These are phyloP conservation scores for Drosophila flavopinicola DNA, from an alignment of 2,888 invertebrate species.

Conservation along the genomic window DNA sequence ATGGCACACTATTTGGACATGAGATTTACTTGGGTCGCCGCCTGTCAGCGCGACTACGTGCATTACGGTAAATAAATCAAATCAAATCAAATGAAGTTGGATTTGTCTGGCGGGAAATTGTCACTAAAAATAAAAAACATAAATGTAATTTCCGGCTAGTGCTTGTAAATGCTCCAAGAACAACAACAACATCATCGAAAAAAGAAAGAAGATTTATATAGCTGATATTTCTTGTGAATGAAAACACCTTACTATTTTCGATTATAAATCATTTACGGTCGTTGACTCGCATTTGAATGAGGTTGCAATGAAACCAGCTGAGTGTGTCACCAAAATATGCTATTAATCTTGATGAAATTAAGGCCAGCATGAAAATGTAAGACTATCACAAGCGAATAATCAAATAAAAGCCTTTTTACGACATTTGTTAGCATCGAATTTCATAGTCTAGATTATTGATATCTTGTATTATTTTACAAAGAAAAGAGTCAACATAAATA, in stretches of 20 bases:
- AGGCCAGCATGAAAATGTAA: too few relatives aligned
- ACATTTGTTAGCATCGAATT: too few relatives aligned
- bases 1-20: conserved; percentile 55
- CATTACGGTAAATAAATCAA: conserved; percentile 64
- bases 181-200: neutral
- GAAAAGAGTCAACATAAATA: too few relatives aligned
- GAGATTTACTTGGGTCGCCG: conserved; percentile 34
- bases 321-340: neutral
- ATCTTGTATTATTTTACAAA: too few relatives aligned
- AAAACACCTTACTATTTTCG: conserved; percentile 10
- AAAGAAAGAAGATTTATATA: conserved; percentile 9
- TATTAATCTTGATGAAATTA: too few relatives aligned
- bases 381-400: too few relatives aligned
- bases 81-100: conserved; percentile 57
- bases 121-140: conserved; percentile 60
- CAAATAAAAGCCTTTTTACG: too few relatives aligned
- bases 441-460: too few relatives aligned
- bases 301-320: neutral
- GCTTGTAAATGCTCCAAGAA: conserved; percentile 21
- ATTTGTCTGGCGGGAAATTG: conserved; percentile 51
- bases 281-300: conserved; percentile 14
- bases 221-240: neutral
- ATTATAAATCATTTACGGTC: conserved; percentile 36
- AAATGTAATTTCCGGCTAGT: conserved; percentile 59
- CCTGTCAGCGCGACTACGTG: conserved; percentile 25